Percentiles rank a stretch among this genome's conserved stretches.
These are phyloP conservation scores for Procapra przewalskii DNA, from an alignment of 2,113 vertebrate genomes.

Conservation along the genomic window DNA sequence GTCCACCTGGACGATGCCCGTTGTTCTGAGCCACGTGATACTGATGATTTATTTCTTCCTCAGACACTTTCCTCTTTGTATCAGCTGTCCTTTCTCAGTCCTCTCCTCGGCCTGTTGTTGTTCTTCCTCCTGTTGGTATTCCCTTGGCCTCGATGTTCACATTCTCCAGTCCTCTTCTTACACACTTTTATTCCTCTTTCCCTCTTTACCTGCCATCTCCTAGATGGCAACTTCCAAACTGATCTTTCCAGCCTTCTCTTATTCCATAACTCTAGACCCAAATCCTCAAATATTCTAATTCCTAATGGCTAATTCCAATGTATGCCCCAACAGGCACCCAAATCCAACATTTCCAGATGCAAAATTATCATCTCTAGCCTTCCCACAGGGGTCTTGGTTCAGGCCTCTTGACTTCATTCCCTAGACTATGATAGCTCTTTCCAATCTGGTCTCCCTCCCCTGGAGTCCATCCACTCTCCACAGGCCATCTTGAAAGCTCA, in stretches of 20 bases:
- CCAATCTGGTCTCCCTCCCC: neutral
- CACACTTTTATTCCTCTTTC: neutral
- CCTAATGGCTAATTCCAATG: neutral
- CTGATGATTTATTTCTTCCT: neutral
- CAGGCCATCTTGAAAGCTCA: neutral
- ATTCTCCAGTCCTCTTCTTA: neutral
- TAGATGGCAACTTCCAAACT: neutral
- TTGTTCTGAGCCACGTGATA: neutral
- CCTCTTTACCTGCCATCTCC: neutral
- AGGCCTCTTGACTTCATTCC: neutral
- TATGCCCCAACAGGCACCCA: neutral
- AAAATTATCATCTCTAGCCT: neutral
- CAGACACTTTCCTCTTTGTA: neutral
- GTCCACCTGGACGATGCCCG: neutral
- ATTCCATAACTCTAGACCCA: neutral
- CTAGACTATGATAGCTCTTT: neutral
- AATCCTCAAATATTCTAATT: neutral
- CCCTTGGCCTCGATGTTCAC: neutral
- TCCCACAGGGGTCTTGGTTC: neutral
- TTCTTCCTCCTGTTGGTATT: neutral
- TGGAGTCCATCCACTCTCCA: neutral
- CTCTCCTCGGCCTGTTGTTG: neutral
- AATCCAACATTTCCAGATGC: neutral
- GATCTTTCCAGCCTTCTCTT: neutral
- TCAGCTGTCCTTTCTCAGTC: neutral